Evolutionary conservation across 37 sponge, comb jelly and placozoan species (phyloP), one percentile per base, ranked within the genome.

Genomic region (Diacarnus erythraeanus): DNA sequence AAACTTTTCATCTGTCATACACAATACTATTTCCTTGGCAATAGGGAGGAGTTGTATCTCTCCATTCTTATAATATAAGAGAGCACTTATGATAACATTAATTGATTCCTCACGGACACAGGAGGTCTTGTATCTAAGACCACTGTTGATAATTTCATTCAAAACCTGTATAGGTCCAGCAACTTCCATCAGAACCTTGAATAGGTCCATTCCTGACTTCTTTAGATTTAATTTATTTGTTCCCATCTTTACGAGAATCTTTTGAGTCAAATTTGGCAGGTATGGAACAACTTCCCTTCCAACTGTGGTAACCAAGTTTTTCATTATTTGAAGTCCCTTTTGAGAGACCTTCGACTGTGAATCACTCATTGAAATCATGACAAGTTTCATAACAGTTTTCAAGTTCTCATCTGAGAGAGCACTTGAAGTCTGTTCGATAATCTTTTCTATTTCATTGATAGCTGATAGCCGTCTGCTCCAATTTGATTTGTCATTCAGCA

Each of bases 31-130:
- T 17, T 84, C 76, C 42, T 80, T 77, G 0, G 80, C 91, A 30
- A 90, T 29, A 2, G 51, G 18, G 39, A 41, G 42, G 26, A 93
- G 78, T 23, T 84, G 38, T 56, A 96, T 70, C 57, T 87, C 83
- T 35, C 72, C 40, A 22, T 70, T 64, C 20, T 83, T 85, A 60
- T 81, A 90, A 31, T 54, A 71, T 39, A 93, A 71, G 17, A 96
- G 82, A 17, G 83, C 80, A 18, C 88, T 81, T 3, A 80, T 90
- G 60, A 90, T 57, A 21, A 96, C 61, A 36, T 94, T 94, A 23
- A 93, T 10, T 5, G 91, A 71, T 59, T 96, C 97, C 57, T 90
- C 97, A 27, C 94, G 80, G 17, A 93, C 76, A 41, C 64, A 83
- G 29, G 84, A 84, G 3, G 30, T 40, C 75, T 80, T 81, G 81